Evolutionary conservation across 2,888 invertebrate species (phyloP).

Genomic region (Nomada hirtipes): DNA sequence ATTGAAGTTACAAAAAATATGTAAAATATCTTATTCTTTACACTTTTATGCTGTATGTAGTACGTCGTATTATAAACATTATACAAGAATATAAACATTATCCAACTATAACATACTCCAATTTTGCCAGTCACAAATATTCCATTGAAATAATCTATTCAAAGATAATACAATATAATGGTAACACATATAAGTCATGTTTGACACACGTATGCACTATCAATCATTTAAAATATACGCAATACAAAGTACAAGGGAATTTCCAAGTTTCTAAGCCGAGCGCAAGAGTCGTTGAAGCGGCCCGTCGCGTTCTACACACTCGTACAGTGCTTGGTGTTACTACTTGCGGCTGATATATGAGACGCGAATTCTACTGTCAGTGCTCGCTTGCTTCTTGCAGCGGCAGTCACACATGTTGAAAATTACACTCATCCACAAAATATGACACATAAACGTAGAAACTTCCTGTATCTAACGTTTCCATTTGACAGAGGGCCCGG

Average conservation of each 20-base stretch:
- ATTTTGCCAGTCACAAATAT: too few relatives aligned
- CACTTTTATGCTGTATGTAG: too few relatives aligned
- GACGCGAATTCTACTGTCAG: conserved; percentile 3
- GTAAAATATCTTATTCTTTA: too few relatives aligned
- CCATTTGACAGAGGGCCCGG: not conserved
- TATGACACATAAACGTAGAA: not conserved
- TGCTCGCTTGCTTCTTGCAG: conserved; percentile 1
- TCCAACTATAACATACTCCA: too few relatives aligned
- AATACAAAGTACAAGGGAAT: not conserved
- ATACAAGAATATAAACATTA: too few relatives aligned
- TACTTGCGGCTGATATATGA: conserved; percentile 26
- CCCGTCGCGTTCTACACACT: not conserved
- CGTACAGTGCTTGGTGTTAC: conserved; percentile 3
- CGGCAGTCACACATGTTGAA: conserved; percentile 14
- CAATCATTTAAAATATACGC: too few relatives aligned
- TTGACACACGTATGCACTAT: too few relatives aligned
- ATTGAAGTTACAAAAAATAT: too few relatives aligned
- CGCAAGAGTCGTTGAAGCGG: conserved; percentile 1
- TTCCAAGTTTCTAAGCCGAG: not conserved
- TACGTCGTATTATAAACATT: too few relatives aligned
- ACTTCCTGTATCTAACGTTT: conserved; percentile 15
- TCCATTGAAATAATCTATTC: too few relatives aligned
- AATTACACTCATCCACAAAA: conserved; percentile 11
- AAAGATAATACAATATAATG: too few relatives aligned
- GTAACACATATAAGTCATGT: too few relatives aligned